Base-by-base conservation (phyloP, 2,888 invertebrate genomes). In the Callimorpha dominula region DNA sequence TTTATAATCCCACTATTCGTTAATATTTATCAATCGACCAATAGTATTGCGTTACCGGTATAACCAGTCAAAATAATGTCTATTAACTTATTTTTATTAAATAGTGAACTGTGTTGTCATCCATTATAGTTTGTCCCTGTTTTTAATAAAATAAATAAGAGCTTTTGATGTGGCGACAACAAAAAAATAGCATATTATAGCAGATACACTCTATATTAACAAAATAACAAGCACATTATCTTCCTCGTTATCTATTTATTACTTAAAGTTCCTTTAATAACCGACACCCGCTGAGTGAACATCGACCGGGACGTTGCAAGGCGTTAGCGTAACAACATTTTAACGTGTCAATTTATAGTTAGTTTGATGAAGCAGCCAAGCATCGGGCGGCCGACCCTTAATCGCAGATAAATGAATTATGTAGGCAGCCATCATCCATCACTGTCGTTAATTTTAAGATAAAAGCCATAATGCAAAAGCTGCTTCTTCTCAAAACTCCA, bases 391-490 rank as follows among this genome's bases (percentile, higher is more conserved):
- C 84, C 86, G 83, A 81, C 86, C 89, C 90, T 89, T 92, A 91
- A 92, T 92, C 89, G 89, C 81, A 87, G 91, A 90, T 94, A 93
- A 94, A 93, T 93, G 94, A 94, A 93, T 94, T 93, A 93, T 88
- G 88, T 83, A 75, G 79, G 81, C 86, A 81, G 82, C 86, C 86
- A 81, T 82, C 91, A 93, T 94, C 93, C 90, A 93, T 94, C 93
- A 94, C 89, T 89, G 92, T 93, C 93, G 83, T 78, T 89, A 89
- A 92, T 92, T 93, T 93, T 91, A 91, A 93, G 91, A 93, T 92
- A 92, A 92, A 92, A 91, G 89, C 90, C 83, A 85, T 89, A 87
- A 87, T 87, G 87, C 81, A 82, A 88, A 85, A 85, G 82, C 86
- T 88, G 85, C 80, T 86, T 85, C 85, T 85, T 86, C 84, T 43